phyloP scores from a whole-genome alignment of 1,140 invertebrate genomes.

The Aphelenchoides fujianensis region DNA sequence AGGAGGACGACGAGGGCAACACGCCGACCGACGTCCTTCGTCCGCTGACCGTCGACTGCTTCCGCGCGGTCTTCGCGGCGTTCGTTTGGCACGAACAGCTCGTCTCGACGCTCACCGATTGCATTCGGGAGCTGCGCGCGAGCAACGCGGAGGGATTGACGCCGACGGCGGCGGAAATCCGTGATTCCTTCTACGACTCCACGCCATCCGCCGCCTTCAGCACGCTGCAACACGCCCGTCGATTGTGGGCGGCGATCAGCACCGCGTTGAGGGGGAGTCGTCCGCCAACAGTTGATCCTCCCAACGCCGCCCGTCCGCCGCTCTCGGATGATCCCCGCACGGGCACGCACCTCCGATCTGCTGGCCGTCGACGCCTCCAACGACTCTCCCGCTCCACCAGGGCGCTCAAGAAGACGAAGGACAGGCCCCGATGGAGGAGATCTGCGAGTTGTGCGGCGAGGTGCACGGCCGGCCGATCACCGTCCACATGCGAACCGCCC shows the following conservation, averaged over 20 bases:
- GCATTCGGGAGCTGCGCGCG: conserved; percentile 63
- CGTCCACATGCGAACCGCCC: conserved; percentile 82
- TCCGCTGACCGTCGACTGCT: conserved; percentile 84
- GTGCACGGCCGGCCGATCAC: conserved; percentile 77
- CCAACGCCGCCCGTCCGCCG: conserved; percentile 13
- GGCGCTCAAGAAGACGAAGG: no score
- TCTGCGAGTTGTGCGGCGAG: conserved; percentile 81
- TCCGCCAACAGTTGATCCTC: conserved; percentile 28
- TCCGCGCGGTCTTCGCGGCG: conserved; percentile 87
- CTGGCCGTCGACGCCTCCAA: conserved; percentile 43
- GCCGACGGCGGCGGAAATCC: neutral
- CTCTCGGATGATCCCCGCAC: neutral
- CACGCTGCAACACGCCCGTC: neutral
- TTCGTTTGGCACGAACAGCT: conserved; percentile 95
- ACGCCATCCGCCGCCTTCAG: neutral
- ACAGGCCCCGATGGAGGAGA: conserved; percentile 40
- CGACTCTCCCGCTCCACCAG: conserved; percentile 52
- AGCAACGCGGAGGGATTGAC: conserved; percentile 38
- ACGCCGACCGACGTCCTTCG: conserved; percentile 77
- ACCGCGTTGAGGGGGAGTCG: neutral
- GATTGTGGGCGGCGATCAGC: neutral
- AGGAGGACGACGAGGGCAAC: neutral
- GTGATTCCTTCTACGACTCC: neutral
- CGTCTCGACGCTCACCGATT: neutral
- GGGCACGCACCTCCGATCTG: neutral